A percentile compares a stretch with the other conserved stretches of the same genome.
These are phyloP conservation scores for Ptiloglossa arizonensis DNA, from an alignment of 1,140 invertebrate genomes.

Conservation along the genomic window DNA sequence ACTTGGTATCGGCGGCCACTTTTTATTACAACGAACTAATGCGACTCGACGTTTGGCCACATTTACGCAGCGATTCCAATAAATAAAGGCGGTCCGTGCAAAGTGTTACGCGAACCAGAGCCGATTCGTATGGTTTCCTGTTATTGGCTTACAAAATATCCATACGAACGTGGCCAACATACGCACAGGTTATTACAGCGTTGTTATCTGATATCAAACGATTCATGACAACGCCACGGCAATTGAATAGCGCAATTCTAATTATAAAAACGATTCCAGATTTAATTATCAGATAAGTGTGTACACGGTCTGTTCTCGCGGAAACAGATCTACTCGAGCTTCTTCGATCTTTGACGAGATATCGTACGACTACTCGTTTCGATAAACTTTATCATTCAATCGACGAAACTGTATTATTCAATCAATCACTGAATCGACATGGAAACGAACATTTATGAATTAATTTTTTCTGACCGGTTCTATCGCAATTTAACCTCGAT, in stretches of 20 bases:
- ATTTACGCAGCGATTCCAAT: conserved; percentile 28
- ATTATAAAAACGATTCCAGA: conserved; percentile 28
- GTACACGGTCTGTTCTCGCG: background rate
- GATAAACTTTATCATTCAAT: no score
- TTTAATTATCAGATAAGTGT: background rate
- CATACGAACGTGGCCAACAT: conserved; percentile 3
- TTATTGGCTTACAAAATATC: conserved; percentile 40
- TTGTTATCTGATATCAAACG: conserved; percentile 4
- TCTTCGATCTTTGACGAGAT: background rate
- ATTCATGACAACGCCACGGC: background rate
- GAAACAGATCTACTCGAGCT: background rate
- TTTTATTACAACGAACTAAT: background rate
- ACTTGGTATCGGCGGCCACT: background rate
- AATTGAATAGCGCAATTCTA: background rate
- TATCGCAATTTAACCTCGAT: no score
- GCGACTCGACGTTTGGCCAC: conserved; percentile 29
- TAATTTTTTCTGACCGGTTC: no score
- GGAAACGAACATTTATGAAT: no score
- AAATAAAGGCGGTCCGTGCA: conserved; percentile 28
- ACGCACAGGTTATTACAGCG: conserved; percentile 1
- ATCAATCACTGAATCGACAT: no score
- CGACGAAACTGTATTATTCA: no score
- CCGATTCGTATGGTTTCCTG: background rate
- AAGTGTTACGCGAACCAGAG: background rate
- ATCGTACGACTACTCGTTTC: background rate